Conservation (phyloP, 2,888 invertebrate species). For the Dolomedes plantarius region DNA sequence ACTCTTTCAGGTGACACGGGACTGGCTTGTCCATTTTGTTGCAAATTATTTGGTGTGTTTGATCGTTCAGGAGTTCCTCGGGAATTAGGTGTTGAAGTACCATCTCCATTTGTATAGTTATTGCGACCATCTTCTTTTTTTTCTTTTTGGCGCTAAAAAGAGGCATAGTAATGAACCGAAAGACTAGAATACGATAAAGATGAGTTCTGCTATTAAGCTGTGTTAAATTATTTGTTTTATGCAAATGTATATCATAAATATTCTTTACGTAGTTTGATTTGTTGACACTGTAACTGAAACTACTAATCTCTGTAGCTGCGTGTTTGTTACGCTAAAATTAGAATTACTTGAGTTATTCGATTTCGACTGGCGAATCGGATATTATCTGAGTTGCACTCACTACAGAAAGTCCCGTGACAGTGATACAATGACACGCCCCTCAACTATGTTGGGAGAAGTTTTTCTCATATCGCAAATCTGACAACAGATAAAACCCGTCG, state of each 20-base stretch:
- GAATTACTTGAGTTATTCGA: too few relatives aligned
- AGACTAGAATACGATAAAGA: conserved; percentile 3
- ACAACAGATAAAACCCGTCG: background rate
- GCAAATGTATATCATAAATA: background rate
- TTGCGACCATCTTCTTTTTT: conserved; percentile 79
- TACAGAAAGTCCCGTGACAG: background rate
- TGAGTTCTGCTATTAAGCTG: too few relatives aligned
- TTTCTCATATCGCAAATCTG: background rate
- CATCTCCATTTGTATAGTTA: conserved; percentile 45
- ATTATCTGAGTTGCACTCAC: too few relatives aligned
- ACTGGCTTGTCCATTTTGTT: conserved; percentile 59
- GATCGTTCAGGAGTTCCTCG: conserved; percentile 55
- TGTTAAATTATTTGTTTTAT: background rate
- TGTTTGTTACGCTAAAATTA: too few relatives aligned
- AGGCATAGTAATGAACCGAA: conserved; percentile 72
- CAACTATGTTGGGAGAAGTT: background rate
- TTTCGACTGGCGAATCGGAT: too few relatives aligned
- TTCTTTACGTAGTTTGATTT: too few relatives aligned
- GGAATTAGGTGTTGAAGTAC: conserved; percentile 17
- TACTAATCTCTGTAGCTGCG: too few relatives aligned
- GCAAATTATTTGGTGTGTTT: conserved; percentile 42
- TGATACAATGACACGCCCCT: conserved; percentile 14
- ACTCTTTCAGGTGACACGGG: conserved; percentile 70
- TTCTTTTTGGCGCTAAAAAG: conserved; percentile 74
- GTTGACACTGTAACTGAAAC: too few relatives aligned